Evolutionary conservation across 2,888 invertebrate genomes (phyloP), one percentile per base, ranked within the genome.

Genomic region (Chrysolina oricalcia): DNA sequence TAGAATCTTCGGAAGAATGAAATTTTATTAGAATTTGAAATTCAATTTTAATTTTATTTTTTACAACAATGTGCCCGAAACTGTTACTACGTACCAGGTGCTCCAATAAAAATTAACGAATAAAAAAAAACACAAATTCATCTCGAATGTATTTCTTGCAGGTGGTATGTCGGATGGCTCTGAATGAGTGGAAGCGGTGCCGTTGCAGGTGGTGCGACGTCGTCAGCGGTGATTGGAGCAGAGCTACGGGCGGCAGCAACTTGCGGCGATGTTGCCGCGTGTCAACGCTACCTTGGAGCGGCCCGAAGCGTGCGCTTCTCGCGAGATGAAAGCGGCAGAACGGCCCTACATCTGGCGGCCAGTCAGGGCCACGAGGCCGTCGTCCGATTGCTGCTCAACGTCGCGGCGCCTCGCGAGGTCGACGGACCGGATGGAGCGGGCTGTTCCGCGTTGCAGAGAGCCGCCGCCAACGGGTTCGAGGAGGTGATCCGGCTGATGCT

Each of bases 381-480:
- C 73, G 85, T 88, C 65, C 84, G 88, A 65, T 80, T 88, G 77
- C 84, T 89, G 78, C 84, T 89, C 74, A 85, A 84, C 74, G 88
- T 87, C 59, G 88, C 88, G 78, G 88, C 89, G 77, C 87, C 89
- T 88, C 90, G 89, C 86, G 88, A 80, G 71, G 86, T 91, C 88
- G 92, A 91, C 89, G 87, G 86, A 46, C 85, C 88, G 19, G 89
- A 89, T 76, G 87, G 88, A 82, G 91, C 93, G 84, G 94, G 95
- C 80, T 92, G 94, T 90, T 93, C 94, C 86, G 92, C 95, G 84
- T 86, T 94, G 82, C 95, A 96, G 87, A 91, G 94, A 85, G 95
- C 96, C 80, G 93, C 96, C 81, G 94, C 95, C 83, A 95, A 96
- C 87, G 97, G 96, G 81, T 94, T 95, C 88, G 90, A 93, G 84